Evolutionary conservation across 2,797 vertebrate species (phyloP).

Genomic region (Aulostomus chinensis): DNA sequence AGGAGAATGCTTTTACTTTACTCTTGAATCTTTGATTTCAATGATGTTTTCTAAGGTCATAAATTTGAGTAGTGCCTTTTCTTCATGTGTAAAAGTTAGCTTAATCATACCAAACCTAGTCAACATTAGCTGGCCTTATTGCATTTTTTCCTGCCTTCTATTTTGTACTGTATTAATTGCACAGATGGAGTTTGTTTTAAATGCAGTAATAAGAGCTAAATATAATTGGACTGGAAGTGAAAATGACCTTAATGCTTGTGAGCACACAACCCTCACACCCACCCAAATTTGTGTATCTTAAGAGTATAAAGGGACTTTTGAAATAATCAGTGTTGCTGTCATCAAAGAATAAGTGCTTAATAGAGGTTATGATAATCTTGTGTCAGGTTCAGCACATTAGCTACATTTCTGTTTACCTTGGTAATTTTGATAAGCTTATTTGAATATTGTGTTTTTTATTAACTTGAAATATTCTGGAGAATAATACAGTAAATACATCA

Average conservation of each 20-base stretch:
- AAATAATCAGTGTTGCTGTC: constrained; percentile 21
- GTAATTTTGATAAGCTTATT: constrained; percentile 34
- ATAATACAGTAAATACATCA: background rate
- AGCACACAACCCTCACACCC: constrained; percentile 72
- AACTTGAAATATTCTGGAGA: constrained; percentile 10
- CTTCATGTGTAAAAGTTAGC: constrained; percentile 20
- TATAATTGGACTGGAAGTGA: constrained; percentile 16
- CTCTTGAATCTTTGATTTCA: constrained; percentile 6
- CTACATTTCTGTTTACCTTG: constrained; percentile 11
- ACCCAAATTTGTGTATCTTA: constrained; percentile 18
- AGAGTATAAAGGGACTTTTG: constrained; percentile 39
- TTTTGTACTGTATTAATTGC: constrained; percentile 19
- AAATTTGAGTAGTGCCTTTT: constrained; percentile 70
- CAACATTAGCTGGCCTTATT: constrained; percentile 29
- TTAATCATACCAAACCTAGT: constrained; percentile 32
- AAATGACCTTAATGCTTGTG: constrained; percentile 47
- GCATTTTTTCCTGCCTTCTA: constrained; percentile 7
- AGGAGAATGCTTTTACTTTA: constrained; percentile 17
- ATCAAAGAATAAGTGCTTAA: constrained; percentile 33
- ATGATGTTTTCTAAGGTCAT: constrained; percentile 5
- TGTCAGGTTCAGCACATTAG: constrained; percentile 27
- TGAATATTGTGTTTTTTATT: constrained; percentile 30
- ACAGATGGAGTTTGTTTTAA: constrained; percentile 23
- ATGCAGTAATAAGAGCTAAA: constrained; percentile 43
- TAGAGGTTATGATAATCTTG: constrained; percentile 23